phyloP scores from a whole-genome alignment of 1,140 invertebrate genomes.

The Eriosoma lanigerum region DNA sequence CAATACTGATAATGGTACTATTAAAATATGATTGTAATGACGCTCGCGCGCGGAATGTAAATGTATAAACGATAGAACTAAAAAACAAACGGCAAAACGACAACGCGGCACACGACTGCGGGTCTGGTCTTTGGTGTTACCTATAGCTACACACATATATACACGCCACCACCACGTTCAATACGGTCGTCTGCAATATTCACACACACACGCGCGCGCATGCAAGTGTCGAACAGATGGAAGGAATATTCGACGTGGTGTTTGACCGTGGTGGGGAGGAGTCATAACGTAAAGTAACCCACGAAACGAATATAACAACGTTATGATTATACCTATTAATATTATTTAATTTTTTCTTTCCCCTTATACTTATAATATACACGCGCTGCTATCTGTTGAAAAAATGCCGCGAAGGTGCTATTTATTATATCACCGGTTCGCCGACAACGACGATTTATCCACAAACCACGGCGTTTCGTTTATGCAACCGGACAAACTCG shows the following conservation, averaged over 20 bases:
- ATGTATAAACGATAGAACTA: too few relatives aligned
- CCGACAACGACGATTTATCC: too few relatives aligned
- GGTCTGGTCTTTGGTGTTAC: conserved; percentile 15
- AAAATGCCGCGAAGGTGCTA: background rate
- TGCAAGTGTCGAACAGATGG: conserved; percentile 49
- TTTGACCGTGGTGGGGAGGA: background rate
- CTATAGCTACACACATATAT: conserved; percentile 31
- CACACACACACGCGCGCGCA: background rate
- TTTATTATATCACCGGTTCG: background rate
- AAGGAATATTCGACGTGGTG: conserved; percentile 41
- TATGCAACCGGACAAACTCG: conserved; percentile 1
- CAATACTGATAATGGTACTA: too few relatives aligned
- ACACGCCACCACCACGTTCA: conserved; percentile 44
- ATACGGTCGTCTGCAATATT: conserved; percentile 2
- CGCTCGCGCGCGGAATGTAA: too few relatives aligned
- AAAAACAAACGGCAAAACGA: conserved; percentile 38
- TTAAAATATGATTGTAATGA: too few relatives aligned
- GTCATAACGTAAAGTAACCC: conserved; percentile 25
- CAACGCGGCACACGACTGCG: conserved; percentile 49
- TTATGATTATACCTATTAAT: conserved; percentile 6
- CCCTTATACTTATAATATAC: background rate
- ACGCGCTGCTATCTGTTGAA: conserved; percentile 23
- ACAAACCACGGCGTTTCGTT: background rate
- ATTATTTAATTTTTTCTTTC: background rate
- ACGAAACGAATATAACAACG: conserved; percentile 33